Evolutionary conservation across 1,140 invertebrate genomes (phyloP), one percentile per base, ranked within the genome.

Genomic region (Tetramorium parvispinum): DNA sequence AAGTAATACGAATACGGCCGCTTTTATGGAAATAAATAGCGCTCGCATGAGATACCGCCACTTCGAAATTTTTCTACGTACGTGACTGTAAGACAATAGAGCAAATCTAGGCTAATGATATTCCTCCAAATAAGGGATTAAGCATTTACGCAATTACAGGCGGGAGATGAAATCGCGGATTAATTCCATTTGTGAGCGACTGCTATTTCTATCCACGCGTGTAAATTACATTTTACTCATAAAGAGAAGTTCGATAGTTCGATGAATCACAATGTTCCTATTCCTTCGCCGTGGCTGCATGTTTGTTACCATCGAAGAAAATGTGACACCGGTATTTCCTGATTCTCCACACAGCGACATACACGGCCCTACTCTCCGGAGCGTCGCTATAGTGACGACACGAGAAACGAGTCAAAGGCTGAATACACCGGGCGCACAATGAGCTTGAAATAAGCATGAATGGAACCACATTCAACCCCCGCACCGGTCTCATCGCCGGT

Each of bases 381-480:
- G 85, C 79, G 77, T 88, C 63, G 83, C 85, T 91, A 79, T 85
- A 91, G 87, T 76, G 76, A 86, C 86, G 89, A 91, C 87, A 91
- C 87, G 88, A 92, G 91, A 92, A 83, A 88, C 87, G 70, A 93
- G 92, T 94, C 93, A 94, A 94, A 94, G 92, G 92, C 89, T 94
- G 94, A 94, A 94, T 94, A 90, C 93, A 88, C 85, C 70, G 73
- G 68, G 86, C 71, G 81, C 88, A 94, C 93, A 94, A 94, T 94
- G 93, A 93, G 93, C 92, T 93, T 94, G 92, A 94, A 94, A 94
- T 94, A 94, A 94, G 93, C 91, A 94, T 94, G 93, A 94, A 94
- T 94, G 93, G 93, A 91, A 91, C 89, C 87, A 85, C 91, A 91
- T 91, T 82, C 88, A 91, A 91, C 88, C 88, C 85, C 88, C 87